These are phyloP conservation scores for Chlorodrepanis virens DNA, from an alignment of 2,113 vertebrate genomes.

Conservation along the genomic window DNA sequence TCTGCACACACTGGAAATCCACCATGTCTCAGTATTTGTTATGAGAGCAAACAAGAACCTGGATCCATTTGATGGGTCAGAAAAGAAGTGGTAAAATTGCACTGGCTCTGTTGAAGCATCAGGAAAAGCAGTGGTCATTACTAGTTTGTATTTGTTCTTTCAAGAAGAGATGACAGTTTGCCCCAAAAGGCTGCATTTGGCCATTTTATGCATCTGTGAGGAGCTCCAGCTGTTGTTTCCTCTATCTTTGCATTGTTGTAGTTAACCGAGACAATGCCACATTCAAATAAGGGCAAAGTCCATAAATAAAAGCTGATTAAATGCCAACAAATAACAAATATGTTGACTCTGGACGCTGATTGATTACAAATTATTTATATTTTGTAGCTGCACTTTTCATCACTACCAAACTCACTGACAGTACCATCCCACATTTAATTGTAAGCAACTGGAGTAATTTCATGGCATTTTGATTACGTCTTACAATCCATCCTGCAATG, in stretches of 20 bases:
- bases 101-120: neutral
- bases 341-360: neutral
- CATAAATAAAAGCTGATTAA: neutral
- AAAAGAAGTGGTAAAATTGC: neutral
- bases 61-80: neutral
- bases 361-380: slow-evolving; percentile 1
- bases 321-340: neutral
- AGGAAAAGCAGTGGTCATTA: neutral
- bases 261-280: rapidly evolving
- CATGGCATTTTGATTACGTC: neutral
- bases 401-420: neutral
- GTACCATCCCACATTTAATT: neutral
- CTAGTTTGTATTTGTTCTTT: neutral
- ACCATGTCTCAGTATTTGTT: neutral
- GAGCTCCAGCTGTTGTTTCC: neutral
- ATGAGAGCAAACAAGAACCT: neutral
- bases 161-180: neutral
- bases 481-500: neutral
- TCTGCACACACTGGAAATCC: neutral
- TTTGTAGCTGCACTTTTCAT: neutral
- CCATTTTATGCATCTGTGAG: neutral
- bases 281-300: neutral
- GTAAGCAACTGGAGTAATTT: neutral
- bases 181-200: neutral
- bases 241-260: neutral